These are phyloP conservation scores for Lepidonotus clava DNA, from an alignment of 2,888 invertebrate species.

Conservation along the genomic window DNA sequence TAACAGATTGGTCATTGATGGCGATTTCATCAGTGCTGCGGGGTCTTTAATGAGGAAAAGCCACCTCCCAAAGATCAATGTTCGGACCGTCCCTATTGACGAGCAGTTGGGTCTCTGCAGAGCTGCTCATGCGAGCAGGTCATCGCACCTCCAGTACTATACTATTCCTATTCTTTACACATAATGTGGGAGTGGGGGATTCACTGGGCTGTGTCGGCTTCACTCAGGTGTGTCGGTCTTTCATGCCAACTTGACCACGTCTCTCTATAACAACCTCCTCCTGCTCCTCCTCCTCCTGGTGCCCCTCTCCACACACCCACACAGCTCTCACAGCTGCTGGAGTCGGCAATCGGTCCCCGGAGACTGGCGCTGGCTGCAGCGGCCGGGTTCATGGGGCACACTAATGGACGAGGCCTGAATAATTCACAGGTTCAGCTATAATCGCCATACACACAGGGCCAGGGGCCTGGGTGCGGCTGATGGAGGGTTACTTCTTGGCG, in stretches of 20 bases:
- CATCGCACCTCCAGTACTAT: neutral
- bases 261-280: too few relatives aligned
- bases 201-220: too few relatives aligned
- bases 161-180: too few relatives aligned
- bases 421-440: slow-evolving; percentile 11
- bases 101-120: neutral
- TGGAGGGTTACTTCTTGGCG: too few relatives aligned
- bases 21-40: neutral
- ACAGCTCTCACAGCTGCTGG: neutral
- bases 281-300: neutral
- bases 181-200: too few relatives aligned
- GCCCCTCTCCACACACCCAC: neutral
- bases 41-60: slow-evolving; percentile 19
- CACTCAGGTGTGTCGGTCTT: too few relatives aligned
- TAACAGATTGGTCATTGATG: neutral
- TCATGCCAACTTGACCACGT: too few relatives aligned
- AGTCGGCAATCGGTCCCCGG: neutral
- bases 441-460: slow-evolving; percentile 1
- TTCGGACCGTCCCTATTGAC: slow-evolving; percentile 14
- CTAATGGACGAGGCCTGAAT: neutral
- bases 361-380: too few relatives aligned
- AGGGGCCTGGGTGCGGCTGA: too few relatives aligned
- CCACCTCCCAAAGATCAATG: neutral
- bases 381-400: neutral
- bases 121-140: neutral